These are phyloP conservation scores for Tipula lateralis DNA, from an alignment of 2,888 invertebrate genomes.

Conservation along the genomic window DNA sequence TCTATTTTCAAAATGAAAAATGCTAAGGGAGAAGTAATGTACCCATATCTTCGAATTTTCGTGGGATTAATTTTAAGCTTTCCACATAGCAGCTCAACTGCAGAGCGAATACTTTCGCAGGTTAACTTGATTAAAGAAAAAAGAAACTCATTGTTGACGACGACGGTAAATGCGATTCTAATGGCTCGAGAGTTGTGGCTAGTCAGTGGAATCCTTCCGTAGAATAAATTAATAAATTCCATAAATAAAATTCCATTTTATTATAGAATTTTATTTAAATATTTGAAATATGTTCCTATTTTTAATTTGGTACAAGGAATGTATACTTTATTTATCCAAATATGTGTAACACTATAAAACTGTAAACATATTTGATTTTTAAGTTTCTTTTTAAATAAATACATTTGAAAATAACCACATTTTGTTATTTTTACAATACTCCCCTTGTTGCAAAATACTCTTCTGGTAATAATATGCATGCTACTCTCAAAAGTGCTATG, in stretches of 20 bases:
- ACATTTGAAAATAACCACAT: not conserved
- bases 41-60: not conserved
- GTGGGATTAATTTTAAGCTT: too few relatives aligned
- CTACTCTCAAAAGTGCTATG: not conserved
- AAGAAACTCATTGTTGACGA: too few relatives aligned
- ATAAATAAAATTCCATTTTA: not conserved
- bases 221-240: not conserved
- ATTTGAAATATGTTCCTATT: not conserved
- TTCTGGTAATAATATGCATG: not conserved
- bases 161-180: too few relatives aligned
- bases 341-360: not conserved
- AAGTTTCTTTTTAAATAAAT: not conserved
- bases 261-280: not conserved
- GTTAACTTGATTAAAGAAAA: too few relatives aligned
- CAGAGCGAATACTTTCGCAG: too few relatives aligned
- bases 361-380: not conserved
- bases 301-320: not conserved
- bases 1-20: not conserved
- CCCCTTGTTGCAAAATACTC: not conserved
- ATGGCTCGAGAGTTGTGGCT: too few relatives aligned
- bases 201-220: not conserved
- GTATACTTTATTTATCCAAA: not conserved
- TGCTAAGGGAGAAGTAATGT: not conserved
- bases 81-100: too few relatives aligned
- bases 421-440: not conserved